Base-by-base conservation (phyloP, 2,113 vertebrate species). In the Myiozetetes cayanensis region DNA sequence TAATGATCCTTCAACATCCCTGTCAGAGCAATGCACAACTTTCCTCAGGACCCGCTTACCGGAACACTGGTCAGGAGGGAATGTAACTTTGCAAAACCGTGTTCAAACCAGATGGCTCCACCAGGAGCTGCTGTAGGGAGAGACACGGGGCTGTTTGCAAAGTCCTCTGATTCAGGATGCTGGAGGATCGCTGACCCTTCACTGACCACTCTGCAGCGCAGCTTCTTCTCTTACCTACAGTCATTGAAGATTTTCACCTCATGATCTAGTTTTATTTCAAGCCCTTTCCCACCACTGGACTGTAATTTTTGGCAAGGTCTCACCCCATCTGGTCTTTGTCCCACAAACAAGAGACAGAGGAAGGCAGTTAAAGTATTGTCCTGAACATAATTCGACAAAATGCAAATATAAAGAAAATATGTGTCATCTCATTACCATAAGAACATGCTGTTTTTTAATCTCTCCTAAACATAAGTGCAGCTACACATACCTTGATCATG, bases 1-100 rank as follows among this genome's bases (percentile, higher is more conserved):
- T 92, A 92, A 91, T 77, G 90, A 93, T 88, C 88, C 88, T 80
- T 71, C 95, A 88, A 44, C 14, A 5, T 58, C 56, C 44, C 85
- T 94, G 83, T 91, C 87, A 95, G 85, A 91, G 83, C 85, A 72
- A 83, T 49, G 88, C 71, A 47, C 5, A 55, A 27, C 88, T 79
- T 82, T 89, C 93, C 83, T 84, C 39, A 16, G 87, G 91, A 90
- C 80, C 75, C 4, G 7, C 55, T 67, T 59, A 71, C 80, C 81
- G 77, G 30, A 94, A 78, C 61, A n/a, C 35, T 41, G 73, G 47
- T 59, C 82, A 67, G 56, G 41, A 84, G 62, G 61, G 66, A 89
- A 59, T 0, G 3, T 23, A 47, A 59, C 73, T 63, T 6, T 24
- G 80, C 65, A 89, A 53, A 90, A 52, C 14, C 2, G 2, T 1